Percentiles rank a stretch among this genome's conserved stretches.
phyloP scores from a whole-genome alignment of 1,140 invertebrate genomes.

The Macrostomum lignano region DNA sequence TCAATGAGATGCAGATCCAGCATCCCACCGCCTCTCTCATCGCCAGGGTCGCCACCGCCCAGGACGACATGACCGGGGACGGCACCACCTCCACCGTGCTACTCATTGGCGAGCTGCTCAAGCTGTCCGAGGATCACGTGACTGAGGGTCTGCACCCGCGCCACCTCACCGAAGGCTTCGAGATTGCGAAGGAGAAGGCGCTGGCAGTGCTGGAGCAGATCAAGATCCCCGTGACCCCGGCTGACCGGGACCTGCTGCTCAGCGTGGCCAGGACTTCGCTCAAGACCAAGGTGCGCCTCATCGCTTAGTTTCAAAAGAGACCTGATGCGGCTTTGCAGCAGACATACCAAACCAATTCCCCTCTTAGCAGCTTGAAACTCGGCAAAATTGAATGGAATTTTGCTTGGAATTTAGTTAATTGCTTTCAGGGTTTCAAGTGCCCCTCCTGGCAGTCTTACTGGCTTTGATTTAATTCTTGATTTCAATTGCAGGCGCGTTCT shows the following conservation, averaged over 20 bases:
- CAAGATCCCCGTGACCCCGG: slow-evolving; percentile 29
- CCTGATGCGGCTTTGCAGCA: too few relatives aligned
- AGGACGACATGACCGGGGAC: slow-evolving; percentile 92
- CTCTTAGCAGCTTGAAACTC: too few relatives aligned
- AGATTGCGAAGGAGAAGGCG: slow-evolving; percentile 53
- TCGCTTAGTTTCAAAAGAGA: too few relatives aligned
- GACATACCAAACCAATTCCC: too few relatives aligned
- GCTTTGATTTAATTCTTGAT: too few relatives aligned
- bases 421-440: too few relatives aligned
- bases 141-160: slow-evolving; percentile 73
- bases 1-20: slow-evolving; percentile 99
- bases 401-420: too few relatives aligned
- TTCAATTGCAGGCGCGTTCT: too few relatives aligned
- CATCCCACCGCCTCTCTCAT: slow-evolving; percentile 92
- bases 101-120: slow-evolving; percentile 78
- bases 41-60: slow-evolving; percentile 80
- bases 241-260: slow-evolving; percentile 44
- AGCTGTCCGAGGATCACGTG: slow-evolving; percentile 78
- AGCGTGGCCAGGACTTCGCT: slow-evolving; percentile 64
- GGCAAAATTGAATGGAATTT: too few relatives aligned
- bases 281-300: slow-evolving; percentile 31
- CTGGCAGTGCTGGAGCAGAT: slow-evolving; percentile 34
- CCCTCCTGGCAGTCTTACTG: too few relatives aligned
- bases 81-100: slow-evolving; percentile 93
- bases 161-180: slow-evolving; percentile 75